A percentile compares a stretch with the other conserved stretches of the same genome.
phyloP scores from a whole-genome alignment of 1,140 invertebrate genomes.

The Drosophila lacteicornis region DNA sequence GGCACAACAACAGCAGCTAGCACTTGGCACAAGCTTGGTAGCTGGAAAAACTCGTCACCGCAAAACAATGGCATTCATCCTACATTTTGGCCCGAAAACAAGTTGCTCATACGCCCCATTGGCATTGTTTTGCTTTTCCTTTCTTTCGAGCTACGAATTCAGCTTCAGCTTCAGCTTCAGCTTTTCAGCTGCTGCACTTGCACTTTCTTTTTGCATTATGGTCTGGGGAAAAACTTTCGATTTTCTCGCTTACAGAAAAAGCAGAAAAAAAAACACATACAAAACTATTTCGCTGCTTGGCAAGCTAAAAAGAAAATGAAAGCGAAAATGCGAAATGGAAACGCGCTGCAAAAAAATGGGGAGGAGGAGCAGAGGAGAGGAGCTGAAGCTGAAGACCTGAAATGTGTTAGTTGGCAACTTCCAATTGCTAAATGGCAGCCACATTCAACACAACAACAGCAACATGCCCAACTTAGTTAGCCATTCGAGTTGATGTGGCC shows the following conservation, averaged over 20 bases:
- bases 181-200: conserved; percentile 64
- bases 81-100: conserved; percentile 79
- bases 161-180: conserved; percentile 24
- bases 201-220: conserved; percentile 85
- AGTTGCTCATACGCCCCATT: conserved; percentile 81
- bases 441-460: conserved; percentile 25
- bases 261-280: conserved; percentile 26
- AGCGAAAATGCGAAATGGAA: conserved; percentile 77
- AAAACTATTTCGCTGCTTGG: conserved; percentile 59
- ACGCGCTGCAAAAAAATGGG: conserved; percentile 36
- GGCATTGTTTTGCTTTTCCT: conserved; percentile 75
- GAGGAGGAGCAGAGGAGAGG: conserved; percentile 12
- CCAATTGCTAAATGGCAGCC: conserved; percentile 54
- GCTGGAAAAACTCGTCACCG: conserved; percentile 62
- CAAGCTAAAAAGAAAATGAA: conserved; percentile 81
- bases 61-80: conserved; percentile 77
- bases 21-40: conserved; percentile 14
- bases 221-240: conserved; percentile 85
- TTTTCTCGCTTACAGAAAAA: conserved; percentile 74
- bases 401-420: conserved; percentile 51
- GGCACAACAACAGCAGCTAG: conserved; percentile 51
- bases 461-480: conserved; percentile 40
- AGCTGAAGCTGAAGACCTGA: conserved; percentile 45
- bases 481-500: conserved; percentile 57
- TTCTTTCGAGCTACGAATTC: conserved; percentile 44